These are phyloP conservation scores for Lasioglossum malachurum DNA, from an alignment of 2,888 invertebrate genomes.

Conservation along the genomic window DNA sequence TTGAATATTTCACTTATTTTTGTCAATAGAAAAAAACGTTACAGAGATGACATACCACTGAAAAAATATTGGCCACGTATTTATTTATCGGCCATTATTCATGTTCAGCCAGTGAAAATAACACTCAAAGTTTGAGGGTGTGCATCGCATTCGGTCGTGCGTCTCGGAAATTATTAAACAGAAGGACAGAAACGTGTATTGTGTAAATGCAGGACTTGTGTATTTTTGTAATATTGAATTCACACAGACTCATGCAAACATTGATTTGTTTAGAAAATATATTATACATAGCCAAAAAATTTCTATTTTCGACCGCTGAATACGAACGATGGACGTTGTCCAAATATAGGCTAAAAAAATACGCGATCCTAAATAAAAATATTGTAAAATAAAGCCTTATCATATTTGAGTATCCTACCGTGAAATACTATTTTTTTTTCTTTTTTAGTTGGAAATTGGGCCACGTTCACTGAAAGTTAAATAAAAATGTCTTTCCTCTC, in stretches of 20 bases:
- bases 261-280: background rate
- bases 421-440: background rate
- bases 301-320: background rate
- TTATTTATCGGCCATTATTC: conserved; percentile 1
- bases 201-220: background rate
- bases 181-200: background rate
- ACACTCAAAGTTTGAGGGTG: background rate
- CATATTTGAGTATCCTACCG: background rate
- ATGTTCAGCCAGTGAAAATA: background rate
- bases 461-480: background rate
- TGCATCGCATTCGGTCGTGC: background rate
- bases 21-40: background rate
- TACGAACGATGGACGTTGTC: background rate
- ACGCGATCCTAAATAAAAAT: background rate
- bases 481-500: background rate
- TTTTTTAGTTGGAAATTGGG: background rate
- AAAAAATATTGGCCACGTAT: background rate
- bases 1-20: background rate
- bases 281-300: background rate
- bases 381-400: background rate
- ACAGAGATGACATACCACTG: background rate
- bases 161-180: background rate
- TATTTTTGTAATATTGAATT: background rate
- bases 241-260: background rate
- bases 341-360: background rate